Percentiles rank a stretch among this genome's conserved stretches.
Conservation (phyloP, 1,140 invertebrate species). For the Goniozus legneri region DNA sequence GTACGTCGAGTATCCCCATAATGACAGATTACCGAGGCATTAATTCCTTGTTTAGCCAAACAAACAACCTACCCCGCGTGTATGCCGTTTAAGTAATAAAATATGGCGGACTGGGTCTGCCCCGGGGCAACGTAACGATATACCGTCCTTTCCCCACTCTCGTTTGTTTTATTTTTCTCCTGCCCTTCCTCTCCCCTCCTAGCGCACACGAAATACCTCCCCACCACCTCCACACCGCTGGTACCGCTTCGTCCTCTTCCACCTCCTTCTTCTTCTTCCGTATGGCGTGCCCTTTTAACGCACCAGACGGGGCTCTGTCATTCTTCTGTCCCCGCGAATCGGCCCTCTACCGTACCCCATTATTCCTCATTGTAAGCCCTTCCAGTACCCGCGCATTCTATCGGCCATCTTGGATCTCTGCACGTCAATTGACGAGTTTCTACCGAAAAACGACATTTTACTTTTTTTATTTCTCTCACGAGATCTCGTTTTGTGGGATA, state of each 20-base stretch:
- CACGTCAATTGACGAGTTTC: too few species aligned
- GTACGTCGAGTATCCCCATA: constrained; percentile 27
- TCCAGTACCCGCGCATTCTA: background rate
- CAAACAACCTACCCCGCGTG: constrained; percentile 35
- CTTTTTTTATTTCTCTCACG: too few species aligned
- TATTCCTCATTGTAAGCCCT: background rate
- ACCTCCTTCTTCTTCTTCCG: background rate
- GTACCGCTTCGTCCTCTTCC: constrained; percentile 8
- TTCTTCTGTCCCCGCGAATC: constrained; percentile 10
- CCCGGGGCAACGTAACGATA: constrained; percentile 17
- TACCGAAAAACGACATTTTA: too few species aligned
- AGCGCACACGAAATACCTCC: background rate
- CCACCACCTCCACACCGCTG: background rate
- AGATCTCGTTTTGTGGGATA: too few species aligned
- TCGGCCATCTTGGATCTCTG: background rate
- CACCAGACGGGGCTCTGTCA: constrained; percentile 10
- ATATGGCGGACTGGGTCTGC: constrained; percentile 36
- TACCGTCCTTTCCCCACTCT: constrained; percentile 1
- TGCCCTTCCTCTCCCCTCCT: constrained; percentile 1
- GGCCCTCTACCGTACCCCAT: background rate
- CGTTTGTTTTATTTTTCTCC: constrained; percentile 10
- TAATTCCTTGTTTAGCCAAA: constrained; percentile 44
- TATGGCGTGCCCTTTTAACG: constrained; percentile 13
- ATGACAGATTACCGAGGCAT: constrained; percentile 39
- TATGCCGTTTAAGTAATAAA: constrained; percentile 42